Conservation (phyloP, 1,140 invertebrate genomes). For the Bathynomus jamesi region DNA sequence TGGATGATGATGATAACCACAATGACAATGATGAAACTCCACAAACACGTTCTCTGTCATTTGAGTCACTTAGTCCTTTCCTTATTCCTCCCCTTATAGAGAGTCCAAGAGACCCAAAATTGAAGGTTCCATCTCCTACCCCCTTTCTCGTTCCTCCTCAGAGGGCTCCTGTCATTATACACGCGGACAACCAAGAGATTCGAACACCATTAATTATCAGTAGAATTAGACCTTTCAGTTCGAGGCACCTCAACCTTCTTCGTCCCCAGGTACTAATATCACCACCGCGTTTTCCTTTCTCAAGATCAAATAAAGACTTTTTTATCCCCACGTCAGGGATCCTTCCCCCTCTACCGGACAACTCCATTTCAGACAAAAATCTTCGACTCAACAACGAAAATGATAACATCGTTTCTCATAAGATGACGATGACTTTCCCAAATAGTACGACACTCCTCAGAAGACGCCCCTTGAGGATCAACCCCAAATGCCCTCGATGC, state of each 20-base stretch:
- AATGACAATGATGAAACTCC: neutral
- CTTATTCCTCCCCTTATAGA: neutral
- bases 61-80: neutral
- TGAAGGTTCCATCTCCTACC: neutral
- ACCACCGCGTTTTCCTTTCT: conserved; percentile 1
- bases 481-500: conserved; percentile 33
- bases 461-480: neutral
- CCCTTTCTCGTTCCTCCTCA: conserved; percentile 1
- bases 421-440: conserved; percentile 30
- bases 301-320: conserved; percentile 22
- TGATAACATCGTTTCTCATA: conserved; percentile 5
- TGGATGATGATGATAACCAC: neutral
- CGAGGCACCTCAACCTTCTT: neutral
- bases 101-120: neutral
- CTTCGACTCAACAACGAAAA: neutral
- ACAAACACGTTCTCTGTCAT: neutral
- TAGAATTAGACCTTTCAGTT: too few relatives aligned
- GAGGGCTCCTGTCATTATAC: neutral
- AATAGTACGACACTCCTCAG: neutral
- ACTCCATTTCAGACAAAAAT: neutral
- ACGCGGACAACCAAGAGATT: conserved; percentile 8
- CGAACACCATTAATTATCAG: conserved; percentile 5
- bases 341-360: conserved; percentile 7
- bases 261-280: neutral
- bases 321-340: conserved; percentile 30